phyloP scores from a whole-genome alignment of 2,888 invertebrate species.

The Rhamphomyia laevipes region DNA sequence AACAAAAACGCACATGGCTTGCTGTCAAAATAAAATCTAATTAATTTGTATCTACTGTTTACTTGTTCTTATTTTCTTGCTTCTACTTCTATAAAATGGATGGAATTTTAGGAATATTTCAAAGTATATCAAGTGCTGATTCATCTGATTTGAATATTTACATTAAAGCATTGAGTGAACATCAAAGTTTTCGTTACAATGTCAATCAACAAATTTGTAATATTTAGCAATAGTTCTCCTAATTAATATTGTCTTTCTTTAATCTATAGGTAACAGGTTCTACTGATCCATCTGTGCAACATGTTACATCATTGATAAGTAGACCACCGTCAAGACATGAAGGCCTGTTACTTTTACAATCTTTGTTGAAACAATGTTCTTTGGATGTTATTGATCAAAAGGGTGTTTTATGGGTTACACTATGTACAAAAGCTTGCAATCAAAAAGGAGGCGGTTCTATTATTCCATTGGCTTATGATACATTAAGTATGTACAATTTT shows the following conservation, averaged over 20 bases:
- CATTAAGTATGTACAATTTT: constrained; percentile 14
- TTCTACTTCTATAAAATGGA: constrained; percentile 34
- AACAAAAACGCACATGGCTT: no score
- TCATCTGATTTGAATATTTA: constrained; percentile 16
- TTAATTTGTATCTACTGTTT: no score
- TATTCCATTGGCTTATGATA: constrained; percentile 16
- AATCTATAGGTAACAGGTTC: constrained; percentile 10
- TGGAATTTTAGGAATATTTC: constrained; percentile 19
- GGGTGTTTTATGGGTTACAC: constrained; percentile 20
- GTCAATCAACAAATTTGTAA: constrained; percentile 6
- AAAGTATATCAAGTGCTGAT: constrained; percentile 18
- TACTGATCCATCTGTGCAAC: constrained; percentile 15
- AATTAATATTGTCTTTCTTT: background rate
- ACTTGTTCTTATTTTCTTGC: background rate
- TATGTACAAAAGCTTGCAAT: constrained; percentile 21
- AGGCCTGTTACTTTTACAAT: constrained; percentile 19
- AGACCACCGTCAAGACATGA: constrained; percentile 16
- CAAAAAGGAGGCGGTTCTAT: constrained; percentile 15
- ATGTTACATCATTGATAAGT: constrained; percentile 21
- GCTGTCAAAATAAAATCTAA: no score
- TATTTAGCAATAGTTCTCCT: background rate
- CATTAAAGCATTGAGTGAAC: constrained; percentile 21
- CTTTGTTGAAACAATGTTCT: constrained; percentile 19
- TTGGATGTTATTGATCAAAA: constrained; percentile 21
- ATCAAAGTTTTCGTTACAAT: constrained; percentile 20